These are phyloP conservation scores for Nomada goodeniana DNA, from an alignment of 2,888 invertebrate genomes.

Conservation along the genomic window DNA sequence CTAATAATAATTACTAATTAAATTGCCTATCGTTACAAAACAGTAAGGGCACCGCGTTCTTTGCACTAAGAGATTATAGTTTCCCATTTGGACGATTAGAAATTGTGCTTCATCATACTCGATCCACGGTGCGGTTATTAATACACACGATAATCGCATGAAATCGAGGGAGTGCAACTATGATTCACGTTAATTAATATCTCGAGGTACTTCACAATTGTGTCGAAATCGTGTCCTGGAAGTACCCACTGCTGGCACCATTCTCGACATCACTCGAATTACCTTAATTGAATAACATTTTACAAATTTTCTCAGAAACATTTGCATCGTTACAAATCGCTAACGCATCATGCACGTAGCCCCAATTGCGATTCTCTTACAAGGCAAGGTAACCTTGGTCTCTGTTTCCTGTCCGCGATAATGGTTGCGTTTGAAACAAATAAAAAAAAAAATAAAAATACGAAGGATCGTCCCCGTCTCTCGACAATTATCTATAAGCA, in stretches of 20 bases:
- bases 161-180: slow-evolving; percentile 40
- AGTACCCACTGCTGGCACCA: slow-evolving; percentile 7
- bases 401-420: slow-evolving; percentile 21
- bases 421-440: background rate
- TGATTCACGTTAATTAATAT: slow-evolving; percentile 69
- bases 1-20: too few relatives aligned
- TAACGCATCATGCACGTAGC: background rate
- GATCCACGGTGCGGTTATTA: slow-evolving; percentile 49
- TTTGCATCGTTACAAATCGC: background rate
- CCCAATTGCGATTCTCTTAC: background rate
- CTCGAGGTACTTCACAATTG: slow-evolving; percentile 65
- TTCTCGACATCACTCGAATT: slow-evolving; percentile 6
- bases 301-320: background rate
- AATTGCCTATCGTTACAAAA: too few relatives aligned
- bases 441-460: too few relatives aligned
- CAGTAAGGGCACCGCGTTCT: background rate
- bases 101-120: slow-evolving; percentile 48
- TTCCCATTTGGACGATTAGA: slow-evolving; percentile 28
- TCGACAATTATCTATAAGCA: slow-evolving; percentile 1
- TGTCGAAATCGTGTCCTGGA: slow-evolving; percentile 55
- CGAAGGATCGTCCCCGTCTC: slow-evolving; percentile 12
- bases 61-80: background rate
- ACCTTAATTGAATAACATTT: background rate
- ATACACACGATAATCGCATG: slow-evolving; percentile 55
- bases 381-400: slow-evolving; percentile 25